Conservation (phyloP, 2,888 invertebrate genomes). For the Tachina lurida region DNA sequence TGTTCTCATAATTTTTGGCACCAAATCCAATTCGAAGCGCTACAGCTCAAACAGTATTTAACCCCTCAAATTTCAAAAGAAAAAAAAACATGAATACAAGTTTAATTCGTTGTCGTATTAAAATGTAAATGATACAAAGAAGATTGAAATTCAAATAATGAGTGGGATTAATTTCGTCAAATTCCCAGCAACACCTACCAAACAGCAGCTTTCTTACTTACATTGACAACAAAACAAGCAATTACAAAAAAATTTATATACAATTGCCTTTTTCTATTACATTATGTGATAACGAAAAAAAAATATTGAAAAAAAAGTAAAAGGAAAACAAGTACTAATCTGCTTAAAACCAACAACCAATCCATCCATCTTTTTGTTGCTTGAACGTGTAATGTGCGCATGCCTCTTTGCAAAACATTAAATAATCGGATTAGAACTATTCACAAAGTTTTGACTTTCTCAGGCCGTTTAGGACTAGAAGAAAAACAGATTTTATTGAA, state of each 20-base stretch:
- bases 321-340: conserved; percentile 77
- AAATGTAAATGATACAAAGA: conserved; percentile 64
- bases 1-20: conserved; percentile 72
- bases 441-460: conserved; percentile 79
- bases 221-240: conserved; percentile 76
- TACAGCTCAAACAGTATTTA: conserved; percentile 50
- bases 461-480: conserved; percentile 73
- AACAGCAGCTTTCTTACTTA: not conserved
- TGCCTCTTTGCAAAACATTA: conserved; percentile 73
- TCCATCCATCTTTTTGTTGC: conserved; percentile 59
- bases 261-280: conserved; percentile 68
- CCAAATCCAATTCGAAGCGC: conserved; percentile 45
- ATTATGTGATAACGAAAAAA: not conserved
- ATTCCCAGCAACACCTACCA: conserved; percentile 71
- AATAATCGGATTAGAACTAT: conserved; percentile 80
- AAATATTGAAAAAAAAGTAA: conserved; percentile 16
- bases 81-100: conserved; percentile 31
- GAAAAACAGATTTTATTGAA: conserved; percentile 42
- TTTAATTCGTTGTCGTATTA: conserved; percentile 37
- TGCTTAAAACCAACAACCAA: conserved; percentile 71
- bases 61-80: conserved; percentile 27
- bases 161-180: conserved; percentile 63
- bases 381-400: conserved; percentile 58
- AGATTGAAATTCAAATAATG: conserved; percentile 60
- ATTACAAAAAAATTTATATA: conserved; percentile 76